Evolutionary conservation across 2,888 invertebrate genomes (phyloP).

Genomic region (Tryphoninae sp.): DNA sequence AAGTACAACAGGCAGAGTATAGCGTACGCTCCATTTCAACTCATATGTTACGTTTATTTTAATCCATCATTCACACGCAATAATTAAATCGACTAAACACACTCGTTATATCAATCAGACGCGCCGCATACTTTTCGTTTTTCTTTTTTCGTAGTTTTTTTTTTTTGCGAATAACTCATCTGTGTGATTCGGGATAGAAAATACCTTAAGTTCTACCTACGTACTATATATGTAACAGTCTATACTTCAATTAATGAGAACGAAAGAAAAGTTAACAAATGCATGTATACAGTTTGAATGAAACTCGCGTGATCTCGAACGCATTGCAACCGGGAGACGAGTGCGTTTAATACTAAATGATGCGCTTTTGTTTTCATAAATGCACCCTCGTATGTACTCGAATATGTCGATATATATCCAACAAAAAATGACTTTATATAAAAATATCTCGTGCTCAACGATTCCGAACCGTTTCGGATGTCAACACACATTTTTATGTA

Average conservation of each 20-base stretch:
- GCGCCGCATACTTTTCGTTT: background rate
- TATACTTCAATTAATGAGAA: slow-evolving; percentile 52
- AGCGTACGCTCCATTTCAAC: slow-evolving; percentile 46
- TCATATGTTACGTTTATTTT: slow-evolving; percentile 31
- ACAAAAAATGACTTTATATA: slow-evolving; percentile 60
- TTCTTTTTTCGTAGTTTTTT: slow-evolving; percentile 8
- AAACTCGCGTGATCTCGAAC: slow-evolving; percentile 12
- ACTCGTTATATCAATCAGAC: slow-evolving; percentile 26
- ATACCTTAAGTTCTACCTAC: slow-evolving; percentile 56
- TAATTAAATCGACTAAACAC: slow-evolving; percentile 34
- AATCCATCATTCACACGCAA: slow-evolving; percentile 32
- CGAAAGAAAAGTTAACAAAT: slow-evolving; percentile 28
- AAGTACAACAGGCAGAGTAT: slow-evolving; percentile 57
- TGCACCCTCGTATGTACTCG: slow-evolving; percentile 35
- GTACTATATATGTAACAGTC: slow-evolving; percentile 59
- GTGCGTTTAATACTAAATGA: slow-evolving; percentile 22
- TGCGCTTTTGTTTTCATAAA: slow-evolving; percentile 36
- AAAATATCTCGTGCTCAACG: slow-evolving; percentile 58
- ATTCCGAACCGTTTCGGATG: slow-evolving; percentile 53
- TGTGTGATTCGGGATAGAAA: slow-evolving; percentile 56
- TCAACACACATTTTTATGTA: slow-evolving; percentile 45
- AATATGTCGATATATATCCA: slow-evolving; percentile 47
- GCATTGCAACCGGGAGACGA: slow-evolving; percentile 36
- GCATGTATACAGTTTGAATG: slow-evolving; percentile 35
- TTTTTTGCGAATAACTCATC: slow-evolving; percentile 10